Evolutionary conservation across 2,113 vertebrate species (phyloP), one percentile per base, ranked within the genome.

Genomic region (Neolamprologus caudopunctatus): DNA sequence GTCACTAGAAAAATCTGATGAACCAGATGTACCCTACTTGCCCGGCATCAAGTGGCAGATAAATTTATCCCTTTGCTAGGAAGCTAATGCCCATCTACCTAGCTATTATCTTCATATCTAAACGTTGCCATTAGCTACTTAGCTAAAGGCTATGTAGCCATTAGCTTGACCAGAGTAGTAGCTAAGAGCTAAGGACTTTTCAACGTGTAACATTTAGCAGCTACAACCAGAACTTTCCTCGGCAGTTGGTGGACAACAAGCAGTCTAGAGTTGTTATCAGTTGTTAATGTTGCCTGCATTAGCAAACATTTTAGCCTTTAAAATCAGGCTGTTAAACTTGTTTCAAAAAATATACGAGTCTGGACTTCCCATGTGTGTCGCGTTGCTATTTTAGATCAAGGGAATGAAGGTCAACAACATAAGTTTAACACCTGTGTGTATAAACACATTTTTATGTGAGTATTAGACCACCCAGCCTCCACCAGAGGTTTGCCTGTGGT

Each of bases 381-480:
- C 6, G 37, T 40, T 84, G 58, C 45, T 50, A 19, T 50, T 26
- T 55, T n/a, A 16, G 11, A 19, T 54, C 26, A 58, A 58, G 31
- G 50, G 19, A 40, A 81, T 42, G 6, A 50, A n/a, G 40, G 80
- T 9, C 21, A 61, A 26, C 24, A 31, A 47, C 11, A 31, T 9
- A 19, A 33, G 40, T 47, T 75, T 75, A 66, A 73, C 14, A 47
- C 6, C 35, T 61, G 17, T 81, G 57, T 11, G 33, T 80, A 40
- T 81, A 47, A 55, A 81, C 55, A 51, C 21, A 73, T 17, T 42
- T 71, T 45, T 26, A 19, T 47, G 24, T 8, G 40, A 28, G 40
- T 75, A 73, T 73, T 45, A 73, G 40, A 73, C 40, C 68, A 73
- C 68, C 68, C 68, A 73, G 68, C 4, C 4, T 45, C 16, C 42